These are phyloP conservation scores for Coryphaenoides rupestris DNA, from an alignment of 2,113 vertebrate species.

Conservation along the genomic window DNA sequence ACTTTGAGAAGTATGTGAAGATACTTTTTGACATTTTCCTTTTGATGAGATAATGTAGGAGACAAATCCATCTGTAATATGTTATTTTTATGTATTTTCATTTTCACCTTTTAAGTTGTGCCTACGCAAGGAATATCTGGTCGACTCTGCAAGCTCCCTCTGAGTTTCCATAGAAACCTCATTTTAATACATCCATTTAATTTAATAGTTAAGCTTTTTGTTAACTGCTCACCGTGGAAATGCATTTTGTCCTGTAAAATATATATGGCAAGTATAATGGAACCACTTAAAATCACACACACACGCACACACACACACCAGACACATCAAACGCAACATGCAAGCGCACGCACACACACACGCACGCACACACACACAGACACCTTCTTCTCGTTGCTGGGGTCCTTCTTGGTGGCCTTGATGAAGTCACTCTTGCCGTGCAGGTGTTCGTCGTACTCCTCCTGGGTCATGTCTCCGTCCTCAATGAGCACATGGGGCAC, in stretches of 20 bases:
- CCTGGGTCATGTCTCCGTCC: constrained; percentile 86
- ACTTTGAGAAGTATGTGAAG: too few relatives aligned
- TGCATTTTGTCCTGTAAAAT: too few relatives aligned
- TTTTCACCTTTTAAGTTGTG: too few relatives aligned
- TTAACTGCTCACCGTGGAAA: background rate
- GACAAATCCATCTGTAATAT: too few relatives aligned
- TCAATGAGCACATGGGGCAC: constrained; percentile 86
- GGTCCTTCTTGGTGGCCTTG: constrained; percentile 85
- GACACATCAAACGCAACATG: too few relatives aligned
- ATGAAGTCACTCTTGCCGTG: constrained; percentile 85
- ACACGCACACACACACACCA: too few relatives aligned
- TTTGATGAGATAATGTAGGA: too few relatives aligned
- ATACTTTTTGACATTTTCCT: too few relatives aligned
- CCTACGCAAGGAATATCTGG: constrained; percentile 43
- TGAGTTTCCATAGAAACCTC: constrained; percentile 75
- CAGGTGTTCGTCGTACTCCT: constrained; percentile 85
- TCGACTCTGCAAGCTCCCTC: constrained; percentile 46
- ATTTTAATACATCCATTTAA: constrained; percentile 48
- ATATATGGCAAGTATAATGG: too few relatives aligned
- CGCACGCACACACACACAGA: constrained; percentile 20
- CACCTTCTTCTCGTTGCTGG: constrained; percentile 86
- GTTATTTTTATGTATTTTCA: too few relatives aligned
- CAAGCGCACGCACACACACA: too few relatives aligned
- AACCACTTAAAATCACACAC: too few relatives aligned
- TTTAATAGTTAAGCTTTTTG: constrained; percentile 55